Evolutionary conservation across 1,140 invertebrate species (phyloP), one percentile per base, ranked within the genome.

Genomic region (silkworm (Bombyx mori)): DNA sequence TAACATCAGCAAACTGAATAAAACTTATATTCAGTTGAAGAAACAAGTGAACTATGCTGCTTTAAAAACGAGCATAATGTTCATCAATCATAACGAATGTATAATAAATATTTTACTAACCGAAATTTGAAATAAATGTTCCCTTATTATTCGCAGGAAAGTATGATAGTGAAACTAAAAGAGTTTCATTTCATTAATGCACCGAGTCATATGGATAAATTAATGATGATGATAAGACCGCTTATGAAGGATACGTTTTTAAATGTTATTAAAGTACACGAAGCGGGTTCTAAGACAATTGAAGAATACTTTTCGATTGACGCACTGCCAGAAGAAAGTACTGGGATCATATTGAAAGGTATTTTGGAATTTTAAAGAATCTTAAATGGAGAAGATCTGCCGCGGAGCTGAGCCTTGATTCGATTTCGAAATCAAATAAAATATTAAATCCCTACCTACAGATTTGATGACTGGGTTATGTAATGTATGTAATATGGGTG

Each of bases 221-320:
- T 93, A 42, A 57, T 93, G 53, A 86, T 87, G 0, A 73, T 93
- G 62, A 89, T 93, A 76, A 91, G 88, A 65, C 92, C 92, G 0
- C 92, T 93, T 56, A 90, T 93, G 89, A 93, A 92, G 60, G 91
- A 91, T 50, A 90, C 93, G 58, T 69, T 93, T 2, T 68, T 90
- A 5, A 88, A 89, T 42, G 86, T 91, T 68, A 77, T 92, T 61
- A 75, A 86, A 22, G 58, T 89, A 46, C 88, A 89, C 61, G 58
- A 65, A 50, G 62, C 63, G 47, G 63, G 68, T 18, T 62, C 77
- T 8, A 72, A 82, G 12, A 76, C 79, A 43, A 59, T 90, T 8
- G 63, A 71, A 10, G 76, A 88, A 59, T 82, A 70, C 56, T 70
- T 91, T 18, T 79, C 87, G 0, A 54, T 73, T 48, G 77, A 87